Conservation (phyloP, 1,140 invertebrate species). For the Carposina sasakii region DNA sequence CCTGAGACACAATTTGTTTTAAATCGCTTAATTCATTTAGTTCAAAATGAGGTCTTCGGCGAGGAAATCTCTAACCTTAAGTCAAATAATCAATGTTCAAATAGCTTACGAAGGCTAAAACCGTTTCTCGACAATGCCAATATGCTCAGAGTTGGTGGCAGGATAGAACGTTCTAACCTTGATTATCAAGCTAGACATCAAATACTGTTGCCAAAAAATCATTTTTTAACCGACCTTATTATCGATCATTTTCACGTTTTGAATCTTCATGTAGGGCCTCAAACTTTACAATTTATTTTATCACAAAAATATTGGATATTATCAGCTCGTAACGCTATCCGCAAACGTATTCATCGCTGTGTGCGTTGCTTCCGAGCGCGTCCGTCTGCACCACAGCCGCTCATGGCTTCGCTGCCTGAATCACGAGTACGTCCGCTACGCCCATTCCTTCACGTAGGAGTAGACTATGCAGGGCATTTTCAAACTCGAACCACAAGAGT, state of each 20-base stretch:
- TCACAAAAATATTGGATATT: background rate
- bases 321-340: background rate
- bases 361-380: background rate
- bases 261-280: background rate
- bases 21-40: background rate
- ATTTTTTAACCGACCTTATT: background rate
- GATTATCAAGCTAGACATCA: background rate
- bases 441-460: background rate
- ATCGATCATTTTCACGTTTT: background rate
- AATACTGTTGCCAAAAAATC: background rate
- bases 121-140: conserved; percentile 2
- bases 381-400: background rate
- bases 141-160: conserved; percentile 12
- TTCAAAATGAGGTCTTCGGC: background rate
- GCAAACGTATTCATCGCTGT: background rate
- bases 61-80: background rate
- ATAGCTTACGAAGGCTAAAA: background rate
- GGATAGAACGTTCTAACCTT: conserved; percentile 1
- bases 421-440: background rate
- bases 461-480: background rate
- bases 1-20: background rate
- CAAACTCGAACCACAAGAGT: background rate
- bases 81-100: background rate
- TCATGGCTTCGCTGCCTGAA: background rate
- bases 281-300: background rate